A percentile compares a stretch with the other conserved stretches of the same genome.
Evolutionary conservation across 2,113 vertebrate genomes (phyloP).

Genomic region (Chaenocephalus aceratus): DNA sequence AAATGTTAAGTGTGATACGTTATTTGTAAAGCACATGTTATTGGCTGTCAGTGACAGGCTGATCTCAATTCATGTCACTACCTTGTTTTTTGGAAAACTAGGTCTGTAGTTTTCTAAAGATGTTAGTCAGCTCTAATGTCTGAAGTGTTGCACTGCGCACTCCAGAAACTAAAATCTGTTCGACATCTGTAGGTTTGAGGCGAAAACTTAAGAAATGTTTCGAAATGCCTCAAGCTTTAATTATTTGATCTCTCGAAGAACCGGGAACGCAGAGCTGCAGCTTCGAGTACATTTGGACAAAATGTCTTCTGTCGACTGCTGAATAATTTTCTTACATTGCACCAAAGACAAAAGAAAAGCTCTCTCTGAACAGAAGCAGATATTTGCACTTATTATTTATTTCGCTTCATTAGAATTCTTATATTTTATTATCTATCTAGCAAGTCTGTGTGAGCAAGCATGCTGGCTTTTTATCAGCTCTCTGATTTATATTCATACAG

Average conservation of each 20-base stretch:
- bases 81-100: background rate
- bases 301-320: slow-evolving; percentile 20
- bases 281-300: slow-evolving; percentile 45
- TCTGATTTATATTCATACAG: slow-evolving; percentile 4
- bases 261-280: slow-evolving; percentile 35
- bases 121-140: background rate
- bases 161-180: slow-evolving; percentile 39
- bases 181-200: slow-evolving; percentile 26
- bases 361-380: slow-evolving; percentile 18
- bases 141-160: slow-evolving; percentile 10
- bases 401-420: slow-evolving; percentile 17
- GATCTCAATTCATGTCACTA: background rate
- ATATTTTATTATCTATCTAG: slow-evolving; percentile 9
- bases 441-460: slow-evolving; percentile 16
- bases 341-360: slow-evolving; percentile 19
- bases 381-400: slow-evolving; percentile 50
- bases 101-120: background rate
- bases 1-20: background rate
- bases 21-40: background rate
- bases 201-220: slow-evolving; percentile 32
- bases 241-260: slow-evolving; percentile 48
- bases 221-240: slow-evolving; percentile 48
- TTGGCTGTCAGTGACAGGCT: background rate
- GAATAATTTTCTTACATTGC: slow-evolving; percentile 5
- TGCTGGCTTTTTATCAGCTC: background rate